Base-by-base conservation (phyloP, 1,140 invertebrate genomes). In the Littorina saxatilis region DNA sequence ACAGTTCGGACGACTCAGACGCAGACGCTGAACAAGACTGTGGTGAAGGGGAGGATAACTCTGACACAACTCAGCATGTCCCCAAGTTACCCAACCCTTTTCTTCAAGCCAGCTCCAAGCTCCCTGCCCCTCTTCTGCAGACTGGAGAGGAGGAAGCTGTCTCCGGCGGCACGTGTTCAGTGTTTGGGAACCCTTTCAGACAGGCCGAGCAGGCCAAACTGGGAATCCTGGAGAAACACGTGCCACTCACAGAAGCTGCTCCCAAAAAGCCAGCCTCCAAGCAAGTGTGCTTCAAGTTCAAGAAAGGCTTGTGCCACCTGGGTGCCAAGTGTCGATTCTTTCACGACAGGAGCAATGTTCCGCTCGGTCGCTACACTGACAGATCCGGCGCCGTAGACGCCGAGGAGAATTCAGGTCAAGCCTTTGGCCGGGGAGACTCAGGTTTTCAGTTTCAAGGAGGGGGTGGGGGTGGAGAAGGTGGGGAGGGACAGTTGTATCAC, bases 271-370 rank as follows among this genome's bases (percentile, higher is more conserved):
- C 88, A 94, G 95, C 91, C 96, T 96, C 96, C 0, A 96, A 95
- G 87, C 97, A 97, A 92, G 96, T 98, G 52, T 99, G 98, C 90
- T 98, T 96, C 96, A 98, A 98, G 93, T 97, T 97, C 91, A 94
- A 96, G 35, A 98, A 97, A 92, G 97, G 97, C 9, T 94, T 95
- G 29, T 99, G 98, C 90, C 94, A 96, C 47, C 98, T 97, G 93
- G 97, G 97, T 7, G 96, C 97, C 86, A 97, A 97, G 83, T 99
- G 98, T 90, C 96, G 96, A 80, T 99, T 96, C 93, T 96, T 96
- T 2, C 98, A 99, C 92, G 97, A 98, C 88, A 40, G 82, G 61
- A 82, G 84, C 52, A 80, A 77, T n/a, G 50, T 68, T 79, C 17
- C 23, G n/a, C 17, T 72, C 27, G 27, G 47, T 43, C 58, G n/a